Conservation (phyloP, 2,797 vertebrate genomes). For the Coregonus ussuriensis region DNA sequence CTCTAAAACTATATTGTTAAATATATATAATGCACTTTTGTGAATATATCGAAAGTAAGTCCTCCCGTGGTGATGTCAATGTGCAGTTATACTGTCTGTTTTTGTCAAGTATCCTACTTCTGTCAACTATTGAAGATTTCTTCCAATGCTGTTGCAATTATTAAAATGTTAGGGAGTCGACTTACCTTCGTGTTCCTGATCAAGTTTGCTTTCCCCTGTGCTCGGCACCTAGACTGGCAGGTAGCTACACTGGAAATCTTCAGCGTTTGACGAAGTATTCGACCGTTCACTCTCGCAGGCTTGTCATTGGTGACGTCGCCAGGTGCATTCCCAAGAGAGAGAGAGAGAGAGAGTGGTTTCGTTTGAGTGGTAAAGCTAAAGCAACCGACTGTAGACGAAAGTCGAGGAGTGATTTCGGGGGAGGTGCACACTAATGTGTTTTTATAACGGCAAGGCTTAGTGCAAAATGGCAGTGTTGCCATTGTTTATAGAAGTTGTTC, state of each 20-base stretch:
- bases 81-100: background rate
- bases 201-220: slow-evolving; percentile 4
- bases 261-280: slow-evolving; percentile 51
- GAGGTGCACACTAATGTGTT: too few species aligned
- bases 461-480: too few species aligned
- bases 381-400: too few species aligned
- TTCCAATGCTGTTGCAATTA: background rate
- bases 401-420: too few species aligned
- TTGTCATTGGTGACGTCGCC: slow-evolving; percentile 68
- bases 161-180: background rate
- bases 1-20: background rate
- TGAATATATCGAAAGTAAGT: background rate
- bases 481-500: too few species aligned
- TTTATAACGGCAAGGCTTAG: too few species aligned
- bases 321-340: slow-evolving; percentile 57
- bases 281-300: background rate
- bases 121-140: background rate
- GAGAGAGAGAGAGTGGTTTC: too few species aligned
- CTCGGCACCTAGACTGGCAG: background rate
- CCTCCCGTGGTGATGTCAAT: background rate
- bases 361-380: too few species aligned
- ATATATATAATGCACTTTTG: background rate
- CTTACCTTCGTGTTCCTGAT: slow-evolving; percentile 13
- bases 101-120: background rate
- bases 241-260: slow-evolving; percentile 6